A percentile compares a stretch with the other conserved stretches of the same genome.
Conservation (phyloP, 2,113 vertebrate genomes). For the Etheostoma spectabile region DNA sequence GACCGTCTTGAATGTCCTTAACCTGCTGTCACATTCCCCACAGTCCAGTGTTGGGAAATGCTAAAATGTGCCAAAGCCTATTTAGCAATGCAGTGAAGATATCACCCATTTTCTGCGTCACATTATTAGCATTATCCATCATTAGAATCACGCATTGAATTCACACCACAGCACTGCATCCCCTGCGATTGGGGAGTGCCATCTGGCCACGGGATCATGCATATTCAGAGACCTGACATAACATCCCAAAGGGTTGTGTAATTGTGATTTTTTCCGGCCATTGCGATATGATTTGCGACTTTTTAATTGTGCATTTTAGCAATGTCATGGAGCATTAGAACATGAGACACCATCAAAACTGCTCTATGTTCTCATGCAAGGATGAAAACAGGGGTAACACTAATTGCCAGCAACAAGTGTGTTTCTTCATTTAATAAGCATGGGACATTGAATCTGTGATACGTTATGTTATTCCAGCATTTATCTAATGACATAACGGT, state of each 20-base stretch:
- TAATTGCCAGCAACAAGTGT: too few species aligned
- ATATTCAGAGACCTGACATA: constrained; percentile 41
- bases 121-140: constrained; percentile 40
- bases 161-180: constrained; percentile 11
- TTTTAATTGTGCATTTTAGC: too few species aligned
- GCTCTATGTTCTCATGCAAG: too few species aligned
- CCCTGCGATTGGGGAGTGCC: constrained; percentile 17
- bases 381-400: too few species aligned
- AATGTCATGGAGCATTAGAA: too few species aligned
- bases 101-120: constrained; percentile 7
- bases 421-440: too few species aligned
- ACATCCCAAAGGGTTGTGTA: constrained; percentile 6
- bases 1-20: neutral
- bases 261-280: too few species aligned
- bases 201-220: constrained; percentile 51
- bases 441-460: too few species aligned
- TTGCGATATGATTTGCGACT: too few species aligned
- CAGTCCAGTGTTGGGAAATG: neutral
- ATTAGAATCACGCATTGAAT: constrained; percentile 22
- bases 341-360: too few species aligned
- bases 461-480: too few species aligned
- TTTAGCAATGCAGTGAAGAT: constrained; percentile 29
- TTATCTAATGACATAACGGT: too few species aligned
- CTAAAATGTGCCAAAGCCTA: constrained; percentile 1
- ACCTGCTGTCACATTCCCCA: constrained; percentile 10